phyloP scores from a whole-genome alignment of 2,888 invertebrate species.

The Azorinus chamasolen region DNA sequence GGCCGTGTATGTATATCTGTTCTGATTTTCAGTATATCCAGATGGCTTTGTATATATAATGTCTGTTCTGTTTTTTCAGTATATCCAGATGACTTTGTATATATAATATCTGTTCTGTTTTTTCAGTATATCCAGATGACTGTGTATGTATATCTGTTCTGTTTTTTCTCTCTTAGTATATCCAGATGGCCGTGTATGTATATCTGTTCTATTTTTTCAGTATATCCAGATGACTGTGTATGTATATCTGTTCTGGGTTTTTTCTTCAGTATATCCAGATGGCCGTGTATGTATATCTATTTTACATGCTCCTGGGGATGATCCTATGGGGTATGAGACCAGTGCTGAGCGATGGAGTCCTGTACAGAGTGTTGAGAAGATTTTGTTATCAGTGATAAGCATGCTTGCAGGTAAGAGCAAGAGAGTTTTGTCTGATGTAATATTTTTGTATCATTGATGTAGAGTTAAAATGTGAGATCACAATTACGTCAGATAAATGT shows the following conservation, averaged over 20 bases:
- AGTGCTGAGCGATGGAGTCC: conserved; percentile 99
- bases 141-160: neutral
- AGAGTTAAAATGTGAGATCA: no score
- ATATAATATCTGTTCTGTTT: neutral
- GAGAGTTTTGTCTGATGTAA: no score
- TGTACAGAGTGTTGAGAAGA: conserved; percentile 99
- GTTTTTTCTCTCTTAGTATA: conserved; percentile 22
- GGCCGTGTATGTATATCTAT: conserved; percentile 99
- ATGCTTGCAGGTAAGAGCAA: conserved; percentile 94
- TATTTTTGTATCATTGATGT: no score
- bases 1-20: neutral
- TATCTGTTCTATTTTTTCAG: conserved; percentile 91
- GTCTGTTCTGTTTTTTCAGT: neutral
- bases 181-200: conserved; percentile 97
- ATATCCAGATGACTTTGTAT: neutral
- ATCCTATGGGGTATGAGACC: conserved; percentile 99
- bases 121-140: neutral
- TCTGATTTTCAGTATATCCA: neutral
- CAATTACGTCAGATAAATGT: no score
- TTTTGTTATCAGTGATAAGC: conserved; percentile 98
- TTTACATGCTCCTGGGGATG: conserved; percentile 99
- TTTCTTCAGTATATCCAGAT: conserved; percentile 88
- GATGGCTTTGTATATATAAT: neutral
- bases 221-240: neutral
- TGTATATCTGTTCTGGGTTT: conserved; percentile 3